Evolutionary conservation across 2,797 vertebrate genomes (phyloP).

Genomic region (Florisuga fusca): DNA sequence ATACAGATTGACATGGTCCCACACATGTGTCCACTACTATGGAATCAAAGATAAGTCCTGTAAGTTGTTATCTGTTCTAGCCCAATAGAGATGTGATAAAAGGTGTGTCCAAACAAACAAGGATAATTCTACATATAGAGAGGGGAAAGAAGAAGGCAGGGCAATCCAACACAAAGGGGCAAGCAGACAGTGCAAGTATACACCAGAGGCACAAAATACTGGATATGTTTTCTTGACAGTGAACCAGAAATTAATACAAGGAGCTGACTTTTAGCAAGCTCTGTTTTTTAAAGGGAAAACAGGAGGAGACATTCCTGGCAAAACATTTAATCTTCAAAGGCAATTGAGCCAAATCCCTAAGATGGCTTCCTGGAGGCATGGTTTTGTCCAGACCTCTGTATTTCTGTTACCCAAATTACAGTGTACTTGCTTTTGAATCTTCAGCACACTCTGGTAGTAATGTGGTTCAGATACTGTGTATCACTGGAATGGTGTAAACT

Average conservation of each 20-base stretch:
- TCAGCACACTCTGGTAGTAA: neutral
- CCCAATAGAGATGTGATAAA: neutral
- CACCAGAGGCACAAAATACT: neutral
- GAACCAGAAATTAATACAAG: neutral
- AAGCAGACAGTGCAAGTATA: neutral
- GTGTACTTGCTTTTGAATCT: neutral
- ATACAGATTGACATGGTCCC: neutral
- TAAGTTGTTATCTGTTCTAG: neutral
- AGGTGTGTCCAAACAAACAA: neutral
- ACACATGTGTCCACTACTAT: neutral
- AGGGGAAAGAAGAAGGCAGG: neutral
- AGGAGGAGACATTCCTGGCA: neutral
- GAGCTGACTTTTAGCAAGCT: neutral
- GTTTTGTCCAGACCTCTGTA: neutral
- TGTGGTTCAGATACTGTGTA: rapidly evolving
- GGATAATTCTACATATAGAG: neutral
- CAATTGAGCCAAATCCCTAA: neutral
- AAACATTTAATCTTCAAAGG: neutral
- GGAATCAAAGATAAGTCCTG: neutral
- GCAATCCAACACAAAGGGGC: neutral
- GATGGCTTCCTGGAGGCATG: rapidly evolving
- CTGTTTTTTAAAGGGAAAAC: neutral
- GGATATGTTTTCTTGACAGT: neutral
- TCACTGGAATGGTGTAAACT: neutral
- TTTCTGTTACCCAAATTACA: neutral